Conservation (phyloP, 2,888 invertebrate species). For the Dusona sp. region DNA sequence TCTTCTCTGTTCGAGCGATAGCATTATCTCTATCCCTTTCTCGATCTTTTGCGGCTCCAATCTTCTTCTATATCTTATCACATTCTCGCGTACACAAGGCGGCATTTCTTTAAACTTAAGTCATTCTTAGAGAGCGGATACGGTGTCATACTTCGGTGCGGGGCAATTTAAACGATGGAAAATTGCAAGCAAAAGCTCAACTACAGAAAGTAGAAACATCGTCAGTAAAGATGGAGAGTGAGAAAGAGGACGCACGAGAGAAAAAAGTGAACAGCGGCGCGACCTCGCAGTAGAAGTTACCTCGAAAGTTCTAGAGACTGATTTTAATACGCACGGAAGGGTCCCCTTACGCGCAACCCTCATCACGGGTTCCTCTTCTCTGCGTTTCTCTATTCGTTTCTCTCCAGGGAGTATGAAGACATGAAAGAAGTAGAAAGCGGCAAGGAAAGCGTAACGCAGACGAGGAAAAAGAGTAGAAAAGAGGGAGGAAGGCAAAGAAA, state of each 20-base stretch:
- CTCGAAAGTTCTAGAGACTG: slow-evolving; percentile 73
- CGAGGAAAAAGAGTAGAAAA: slow-evolving; percentile 8
- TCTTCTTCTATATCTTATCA: slow-evolving; percentile 58
- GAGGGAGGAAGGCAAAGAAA: slow-evolving; percentile 42
- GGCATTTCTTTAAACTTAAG: slow-evolving; percentile 66
- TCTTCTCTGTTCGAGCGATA: slow-evolving; percentile 50
- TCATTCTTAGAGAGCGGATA: slow-evolving; percentile 64
- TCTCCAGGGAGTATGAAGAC: slow-evolving; percentile 57
- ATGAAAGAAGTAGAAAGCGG: slow-evolving; percentile 58
- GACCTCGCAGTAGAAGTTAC: slow-evolving; percentile 66
- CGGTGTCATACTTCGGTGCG: slow-evolving; percentile 37
- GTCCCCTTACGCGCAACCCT: slow-evolving; percentile 48
- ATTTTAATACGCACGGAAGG: slow-evolving; percentile 75
- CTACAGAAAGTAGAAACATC: slow-evolving; percentile 29
- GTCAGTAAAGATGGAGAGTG: slow-evolving; percentile 9
- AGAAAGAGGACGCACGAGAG: neutral
- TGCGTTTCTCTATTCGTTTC: slow-evolving; percentile 39
- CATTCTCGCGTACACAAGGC: slow-evolving; percentile 48
- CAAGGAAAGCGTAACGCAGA: slow-evolving; percentile 53
- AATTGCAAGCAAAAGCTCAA: slow-evolving; percentile 67
- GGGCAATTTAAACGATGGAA: slow-evolving; percentile 68
- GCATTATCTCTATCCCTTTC: slow-evolving; percentile 42
- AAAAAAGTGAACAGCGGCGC: slow-evolving; percentile 27
- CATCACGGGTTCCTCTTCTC: slow-evolving; percentile 19
- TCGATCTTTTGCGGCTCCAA: slow-evolving; percentile 22